Evolutionary conservation across 2,113 vertebrate species (phyloP).

Genomic region (Furnarius figulus): DNA sequence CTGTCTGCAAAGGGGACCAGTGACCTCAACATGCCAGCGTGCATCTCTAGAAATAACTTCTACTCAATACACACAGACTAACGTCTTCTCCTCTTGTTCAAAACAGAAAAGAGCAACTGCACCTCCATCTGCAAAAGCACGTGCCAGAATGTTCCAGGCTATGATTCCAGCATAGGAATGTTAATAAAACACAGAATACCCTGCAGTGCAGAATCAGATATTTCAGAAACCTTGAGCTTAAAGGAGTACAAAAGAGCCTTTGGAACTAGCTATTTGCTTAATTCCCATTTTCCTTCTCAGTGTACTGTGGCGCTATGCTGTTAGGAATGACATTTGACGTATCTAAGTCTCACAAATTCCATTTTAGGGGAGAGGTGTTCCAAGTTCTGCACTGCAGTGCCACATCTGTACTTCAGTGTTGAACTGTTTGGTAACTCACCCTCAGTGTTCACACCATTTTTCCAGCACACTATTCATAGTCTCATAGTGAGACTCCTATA

Average conservation of each 20-base stretch:
- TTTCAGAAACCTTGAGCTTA: background rate
- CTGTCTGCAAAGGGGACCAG: background rate
- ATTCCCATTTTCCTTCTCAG: background rate
- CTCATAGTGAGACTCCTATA: background rate
- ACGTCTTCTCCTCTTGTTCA: background rate
- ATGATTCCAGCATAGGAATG: background rate
- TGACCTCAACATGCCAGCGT: background rate
- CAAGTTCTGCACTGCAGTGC: background rate
- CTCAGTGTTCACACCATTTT: background rate
- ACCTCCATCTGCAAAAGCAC: constrained; percentile 27
- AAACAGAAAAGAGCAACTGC: constrained; percentile 29
- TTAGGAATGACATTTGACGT: background rate
- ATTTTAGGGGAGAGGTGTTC: background rate
- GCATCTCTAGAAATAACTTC: constrained; percentile 7
- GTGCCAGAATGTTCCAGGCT: background rate
- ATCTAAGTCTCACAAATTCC: background rate
- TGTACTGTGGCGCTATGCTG: background rate
- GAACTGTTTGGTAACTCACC: background rate
- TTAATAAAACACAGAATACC: constrained; percentile 12
- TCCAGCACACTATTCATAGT: background rate
- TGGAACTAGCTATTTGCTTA: background rate
- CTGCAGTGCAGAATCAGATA: background rate
- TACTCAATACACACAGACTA: background rate
- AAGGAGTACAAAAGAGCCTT: background rate
- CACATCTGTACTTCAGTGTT: background rate